Evolutionary conservation across 2,888 invertebrate species (phyloP), one percentile per base, ranked within the genome.

Genomic region (Mythimna vitellina): DNA sequence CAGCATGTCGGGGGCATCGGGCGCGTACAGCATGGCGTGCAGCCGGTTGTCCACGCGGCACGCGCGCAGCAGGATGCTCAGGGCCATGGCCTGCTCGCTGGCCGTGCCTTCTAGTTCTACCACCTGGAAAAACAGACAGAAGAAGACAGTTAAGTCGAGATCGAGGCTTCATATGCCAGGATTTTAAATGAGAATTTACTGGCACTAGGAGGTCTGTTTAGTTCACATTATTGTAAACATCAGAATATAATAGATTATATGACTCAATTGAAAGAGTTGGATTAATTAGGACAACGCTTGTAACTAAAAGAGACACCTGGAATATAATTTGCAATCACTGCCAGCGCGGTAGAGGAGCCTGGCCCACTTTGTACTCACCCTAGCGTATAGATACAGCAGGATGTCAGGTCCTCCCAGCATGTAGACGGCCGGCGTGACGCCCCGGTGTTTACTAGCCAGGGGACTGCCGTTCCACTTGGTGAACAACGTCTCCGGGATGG

Each of bases 361-460:
- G 9, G 35, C 35, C 35, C 9, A 35, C 35, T 8, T 9, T 35
- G 7, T 14, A 22, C 73, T 73, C 86, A 97, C 97, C 92, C 97
- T 96, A 0, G 98, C 98, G 86, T 97, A 97, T 0, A 98, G 92
- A 81, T 97, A 97, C 1, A 98, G 92, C 86, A 98, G 96, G 61
- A 97, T 93, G 12, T 97, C 97, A 0, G 97, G 94, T 1, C 98
- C 98, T 0, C 98, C 98, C 32, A 97, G 93, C 86, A 96, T 89
- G 82, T 94, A 94, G 5, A 97, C 93, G 10, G 97, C 97, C 29
- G 97, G 96, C 78, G 96, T 92, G 35, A 97, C 87, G 14, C 97
- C 97, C 25, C 95, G 93, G 87, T 96, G 96, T 22, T 94, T 93
- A 84, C 94, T 93, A 60, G 94, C 90, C 64, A 90, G 89, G 80